These are phyloP conservation scores for Gorsachius goisagi DNA, from an alignment of 2,113 vertebrate genomes.

Conservation along the genomic window DNA sequence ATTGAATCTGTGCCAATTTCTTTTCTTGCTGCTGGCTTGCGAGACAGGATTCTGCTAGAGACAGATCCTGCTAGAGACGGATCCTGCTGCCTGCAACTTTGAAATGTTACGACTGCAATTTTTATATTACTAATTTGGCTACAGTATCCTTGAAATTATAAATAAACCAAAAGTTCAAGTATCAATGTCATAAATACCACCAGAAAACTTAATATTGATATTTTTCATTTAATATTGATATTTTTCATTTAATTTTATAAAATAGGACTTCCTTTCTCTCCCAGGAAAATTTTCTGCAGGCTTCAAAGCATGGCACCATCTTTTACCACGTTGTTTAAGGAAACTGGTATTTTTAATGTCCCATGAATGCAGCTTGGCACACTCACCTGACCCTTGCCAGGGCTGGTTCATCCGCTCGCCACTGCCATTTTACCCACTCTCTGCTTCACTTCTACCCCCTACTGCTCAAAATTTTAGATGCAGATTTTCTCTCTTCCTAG, in stretches of 20 bases:
- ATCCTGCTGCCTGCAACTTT: not conserved
- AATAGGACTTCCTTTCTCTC: not conserved
- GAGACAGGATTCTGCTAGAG: not conserved
- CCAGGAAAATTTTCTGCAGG: not conserved
- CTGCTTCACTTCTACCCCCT: not conserved
- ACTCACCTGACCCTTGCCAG: not conserved
- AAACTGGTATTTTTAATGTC: not conserved
- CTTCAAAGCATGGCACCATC: not conserved
- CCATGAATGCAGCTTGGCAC: not conserved
- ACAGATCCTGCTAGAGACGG: not conserved
- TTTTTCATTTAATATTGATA: not conserved
- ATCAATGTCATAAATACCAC: not conserved
- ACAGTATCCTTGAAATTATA: not conserved
- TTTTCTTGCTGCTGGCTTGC: not conserved
- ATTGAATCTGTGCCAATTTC: not conserved
- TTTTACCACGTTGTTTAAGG: not conserved
- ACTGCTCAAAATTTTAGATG: not conserved
- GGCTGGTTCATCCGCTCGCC: not conserved
- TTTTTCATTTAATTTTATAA: not conserved
- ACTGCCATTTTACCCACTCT: not conserved
- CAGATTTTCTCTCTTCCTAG: not conserved
- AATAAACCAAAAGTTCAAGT: not conserved
- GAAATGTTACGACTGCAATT: not conserved
- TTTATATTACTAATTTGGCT: not conserved
- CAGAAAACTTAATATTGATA: not conserved